Evolutionary conservation across 2,113 vertebrate genomes (phyloP).

Genomic region (Eulacestoma nigropectus): DNA sequence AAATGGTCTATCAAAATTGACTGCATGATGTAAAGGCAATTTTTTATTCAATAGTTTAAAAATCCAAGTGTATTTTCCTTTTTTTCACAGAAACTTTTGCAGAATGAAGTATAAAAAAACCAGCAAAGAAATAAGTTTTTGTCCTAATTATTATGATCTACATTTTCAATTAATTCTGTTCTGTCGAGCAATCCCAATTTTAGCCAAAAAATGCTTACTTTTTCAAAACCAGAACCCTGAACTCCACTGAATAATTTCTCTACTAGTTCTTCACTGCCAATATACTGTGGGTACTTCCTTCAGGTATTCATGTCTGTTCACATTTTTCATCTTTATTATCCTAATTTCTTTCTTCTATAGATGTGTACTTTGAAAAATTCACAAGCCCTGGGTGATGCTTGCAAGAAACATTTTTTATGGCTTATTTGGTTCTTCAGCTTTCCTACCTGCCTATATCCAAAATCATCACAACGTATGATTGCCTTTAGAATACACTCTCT

Average conservation of each 20-base stretch:
- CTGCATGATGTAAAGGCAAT: not conserved
- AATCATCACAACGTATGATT: not conserved
- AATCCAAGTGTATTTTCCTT: not conserved
- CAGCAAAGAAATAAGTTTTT: not conserved
- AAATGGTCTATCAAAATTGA: slow-evolving; percentile 11
- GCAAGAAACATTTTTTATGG: not conserved
- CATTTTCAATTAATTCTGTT: not conserved
- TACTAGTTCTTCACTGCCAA: not conserved
- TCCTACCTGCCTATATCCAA: not conserved
- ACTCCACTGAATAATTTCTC: not conserved
- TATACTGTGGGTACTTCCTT: not conserved
- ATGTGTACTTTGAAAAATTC: not conserved
- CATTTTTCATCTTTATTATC: not conserved
- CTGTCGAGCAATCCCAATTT: not conserved
- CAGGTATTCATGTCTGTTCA: not conserved
- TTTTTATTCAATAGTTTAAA: not conserved
- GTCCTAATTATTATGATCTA: not conserved
- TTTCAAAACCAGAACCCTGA: not conserved
- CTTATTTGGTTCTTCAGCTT: not conserved
- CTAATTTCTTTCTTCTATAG: not conserved
- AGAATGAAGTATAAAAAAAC: not conserved
- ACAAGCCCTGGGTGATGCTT: not conserved
- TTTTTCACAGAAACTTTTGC: not conserved
- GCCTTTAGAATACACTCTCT: not conserved
- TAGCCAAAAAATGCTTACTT: not conserved